Evolutionary conservation across 1,140 invertebrate species (phyloP).

Genomic region (Drosophila tropicalis): DNA sequence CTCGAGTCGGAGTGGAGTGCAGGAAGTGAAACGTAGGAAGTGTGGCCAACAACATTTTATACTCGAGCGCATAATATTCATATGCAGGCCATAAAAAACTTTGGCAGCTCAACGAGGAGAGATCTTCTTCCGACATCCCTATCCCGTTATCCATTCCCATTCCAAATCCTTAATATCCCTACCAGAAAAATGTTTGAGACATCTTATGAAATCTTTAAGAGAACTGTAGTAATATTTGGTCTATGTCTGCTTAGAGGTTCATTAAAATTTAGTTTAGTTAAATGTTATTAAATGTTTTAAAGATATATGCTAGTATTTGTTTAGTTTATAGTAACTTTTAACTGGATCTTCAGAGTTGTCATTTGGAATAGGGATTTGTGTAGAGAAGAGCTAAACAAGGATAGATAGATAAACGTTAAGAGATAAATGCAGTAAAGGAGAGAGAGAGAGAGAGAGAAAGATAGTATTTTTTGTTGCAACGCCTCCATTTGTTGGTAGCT

Average conservation of each 20-base stretch:
- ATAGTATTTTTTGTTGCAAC: conserved; percentile 56
- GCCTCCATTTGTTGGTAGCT: conserved; percentile 61
- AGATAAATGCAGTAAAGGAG: conserved; percentile 17
- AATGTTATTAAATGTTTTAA: not conserved
- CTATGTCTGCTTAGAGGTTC: not conserved
- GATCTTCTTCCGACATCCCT: conserved; percentile 62
- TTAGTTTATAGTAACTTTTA: too few relatives aligned
- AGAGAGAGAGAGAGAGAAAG: conserved; percentile 22
- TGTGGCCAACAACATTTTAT: conserved; percentile 81
- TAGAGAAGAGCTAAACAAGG: conserved; percentile 11
- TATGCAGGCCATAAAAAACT: conserved; percentile 81
- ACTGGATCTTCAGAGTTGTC: not conserved
- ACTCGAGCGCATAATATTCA: conserved; percentile 81
- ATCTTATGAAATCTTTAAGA: not conserved
- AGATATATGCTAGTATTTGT: too few relatives aligned
- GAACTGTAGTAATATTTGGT: not conserved
- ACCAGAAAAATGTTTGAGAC: not conserved
- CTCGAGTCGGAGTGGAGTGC: conserved; percentile 68
- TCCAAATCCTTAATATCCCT: not conserved
- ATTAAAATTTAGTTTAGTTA: not conserved
- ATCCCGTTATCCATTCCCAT: conserved; percentile 24
- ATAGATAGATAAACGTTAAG: conserved; percentile 19
- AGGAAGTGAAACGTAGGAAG: conserved; percentile 81
- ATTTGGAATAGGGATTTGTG: too few relatives aligned
- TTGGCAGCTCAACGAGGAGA: conserved; percentile 80